Base-by-base conservation (phyloP, 30 jellyfish, hydroid and myxozoan genomes). In the Chironex yamaguchii region DNA sequence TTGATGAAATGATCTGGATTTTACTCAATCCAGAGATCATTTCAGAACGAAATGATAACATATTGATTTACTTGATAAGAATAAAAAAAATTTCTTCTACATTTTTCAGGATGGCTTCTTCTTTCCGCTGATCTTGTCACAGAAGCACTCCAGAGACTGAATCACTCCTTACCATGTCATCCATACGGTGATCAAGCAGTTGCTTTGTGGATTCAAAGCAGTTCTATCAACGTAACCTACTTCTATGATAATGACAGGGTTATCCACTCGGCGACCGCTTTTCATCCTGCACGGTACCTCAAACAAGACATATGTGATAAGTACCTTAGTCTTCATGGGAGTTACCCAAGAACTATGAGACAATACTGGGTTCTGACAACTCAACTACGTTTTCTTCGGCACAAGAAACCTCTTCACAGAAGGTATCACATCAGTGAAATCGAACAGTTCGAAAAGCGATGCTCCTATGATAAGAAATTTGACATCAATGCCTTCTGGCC, bases 151-250 rank as follows among this genome's bases (percentile, higher is more conserved):
- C 42, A 85, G 4, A 93, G 88, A 32, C 34, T 87, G 21, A 88
- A 93, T 32, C 35, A 88, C 24, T 78, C 96, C 17, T 71, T 93
- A 22, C 96, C 75, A 31, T 93, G 98, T 71, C 98, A 93, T 75
- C 98, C 98, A 3, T 87, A 34, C 68, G 98, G 97, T 4, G 98
- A 93, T 74, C 98, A 93, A 58, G 97, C 97, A 23, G 98, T 88
- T 14, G 98, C 98, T 4, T 24, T 68, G 64, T 93, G 98, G 98
- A 81, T 93, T 77, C 67, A 71, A 14, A 86, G 88, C 3, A 81
- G 96, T 54, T 62, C 76, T 27, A 27, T 23, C 35, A 77, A 93
- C 27, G 91, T 93, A 21, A 87, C 92, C 3, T 93, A 88, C 33
- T 93, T 93, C 76, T 67, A 86, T 35, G 98, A 93, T 62, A 93